Conservation (phyloP, 2,888 invertebrate species). For the Tyria jacobaeae region DNA sequence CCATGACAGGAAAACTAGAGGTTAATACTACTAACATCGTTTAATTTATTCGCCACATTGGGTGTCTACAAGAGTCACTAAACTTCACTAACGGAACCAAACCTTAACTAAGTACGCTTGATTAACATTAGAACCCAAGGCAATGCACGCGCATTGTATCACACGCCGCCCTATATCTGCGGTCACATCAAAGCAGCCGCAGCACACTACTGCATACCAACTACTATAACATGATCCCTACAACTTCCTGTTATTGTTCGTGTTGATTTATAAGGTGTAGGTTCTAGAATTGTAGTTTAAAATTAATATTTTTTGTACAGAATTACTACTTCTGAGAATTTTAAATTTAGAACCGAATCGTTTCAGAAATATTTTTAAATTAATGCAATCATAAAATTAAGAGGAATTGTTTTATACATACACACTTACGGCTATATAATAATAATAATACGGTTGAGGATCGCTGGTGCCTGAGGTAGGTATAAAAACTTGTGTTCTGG, state of each 20-base stretch:
- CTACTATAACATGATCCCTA: conserved; percentile 17
- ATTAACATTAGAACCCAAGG: conserved; percentile 5
- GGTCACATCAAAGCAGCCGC: conserved; percentile 44
- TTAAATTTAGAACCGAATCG: not conserved
- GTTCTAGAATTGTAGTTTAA: conserved; percentile 11
- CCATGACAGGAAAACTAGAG: not conserved
- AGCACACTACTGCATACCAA: conserved; percentile 36
- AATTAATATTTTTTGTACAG: not conserved
- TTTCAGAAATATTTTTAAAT: too few species aligned
- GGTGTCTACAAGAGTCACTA: conserved; percentile 3
- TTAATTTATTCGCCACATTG: not conserved
- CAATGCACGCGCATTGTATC: conserved; percentile 29
- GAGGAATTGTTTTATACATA: too few species aligned
- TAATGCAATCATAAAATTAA: too few species aligned
- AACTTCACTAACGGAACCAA: conserved; percentile 24
- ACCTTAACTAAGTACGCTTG: conserved; percentile 32
- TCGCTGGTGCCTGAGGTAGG: too few species aligned
- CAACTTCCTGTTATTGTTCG: conserved; percentile 22
- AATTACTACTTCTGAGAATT: not conserved
- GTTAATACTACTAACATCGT: not conserved
- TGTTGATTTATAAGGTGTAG: not conserved
- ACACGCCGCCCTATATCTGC: conserved; percentile 42
- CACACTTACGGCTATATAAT: too few species aligned
- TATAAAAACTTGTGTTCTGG: too few species aligned
- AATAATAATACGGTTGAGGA: too few species aligned